Percentiles rank a stretch among this genome's conserved stretches.
These are phyloP conservation scores for Oxycera nigricornis DNA, from an alignment of 2,888 invertebrate species.

Conservation along the genomic window DNA sequence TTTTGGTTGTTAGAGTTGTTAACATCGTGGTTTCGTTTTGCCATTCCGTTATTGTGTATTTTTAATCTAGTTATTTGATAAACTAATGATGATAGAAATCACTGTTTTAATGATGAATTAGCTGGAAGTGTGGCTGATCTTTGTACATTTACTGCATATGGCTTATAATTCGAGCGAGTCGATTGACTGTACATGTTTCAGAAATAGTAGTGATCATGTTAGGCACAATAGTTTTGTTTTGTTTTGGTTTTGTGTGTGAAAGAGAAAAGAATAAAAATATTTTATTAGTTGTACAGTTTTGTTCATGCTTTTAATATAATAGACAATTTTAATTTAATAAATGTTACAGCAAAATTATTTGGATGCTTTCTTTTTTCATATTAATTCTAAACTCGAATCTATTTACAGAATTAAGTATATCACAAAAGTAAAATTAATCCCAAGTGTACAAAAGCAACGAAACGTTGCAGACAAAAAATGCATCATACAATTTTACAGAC, in stretches of 20 bases:
- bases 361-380: conserved; percentile 11
- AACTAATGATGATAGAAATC: conserved; percentile 47
- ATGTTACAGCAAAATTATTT: conserved; percentile 24
- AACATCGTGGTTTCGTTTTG: conserved; percentile 12
- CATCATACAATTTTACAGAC: no score
- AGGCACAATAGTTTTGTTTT: conserved; percentile 21
- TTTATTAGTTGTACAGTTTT: conserved; percentile 28
- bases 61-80: conserved; percentile 5
- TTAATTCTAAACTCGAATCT: not conserved
- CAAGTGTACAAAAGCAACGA: no score
- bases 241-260: conserved; percentile 23
- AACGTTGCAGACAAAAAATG: no score
- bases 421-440: no score
- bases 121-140: conserved; percentile 89
- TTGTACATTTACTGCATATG: conserved; percentile 68
- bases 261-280: conserved; percentile 20
- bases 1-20: conserved; percentile 1
- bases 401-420: no score
- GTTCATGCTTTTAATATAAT: conserved; percentile 12
- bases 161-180: conserved; percentile 62
- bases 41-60: not conserved
- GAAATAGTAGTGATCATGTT: conserved; percentile 19
- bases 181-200: conserved; percentile 57
- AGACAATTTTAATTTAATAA: not conserved
- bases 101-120: conserved; percentile 73